Evolutionary conservation across 2,888 invertebrate genomes (phyloP).

Genomic region (Drosophila atripex): DNA sequence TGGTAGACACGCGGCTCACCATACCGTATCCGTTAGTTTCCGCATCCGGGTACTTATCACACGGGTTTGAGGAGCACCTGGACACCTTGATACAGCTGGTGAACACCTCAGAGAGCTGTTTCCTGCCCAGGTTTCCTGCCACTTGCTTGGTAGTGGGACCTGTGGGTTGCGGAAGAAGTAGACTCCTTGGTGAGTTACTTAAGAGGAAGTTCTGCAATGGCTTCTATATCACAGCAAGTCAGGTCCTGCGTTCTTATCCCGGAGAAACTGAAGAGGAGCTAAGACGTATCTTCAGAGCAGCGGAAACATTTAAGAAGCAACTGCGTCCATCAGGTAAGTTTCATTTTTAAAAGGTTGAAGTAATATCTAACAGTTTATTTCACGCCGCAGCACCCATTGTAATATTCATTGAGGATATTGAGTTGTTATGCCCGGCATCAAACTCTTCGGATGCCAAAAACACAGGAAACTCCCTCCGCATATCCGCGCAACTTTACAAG

Average conservation of each 20-base stretch:
- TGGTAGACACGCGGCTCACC: constrained; percentile 66
- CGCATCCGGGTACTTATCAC: constrained; percentile 20
- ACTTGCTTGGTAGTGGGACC: constrained; percentile 84
- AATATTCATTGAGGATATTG: constrained; percentile 84
- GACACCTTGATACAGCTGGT: constrained; percentile 70
- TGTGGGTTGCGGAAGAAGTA: constrained; percentile 86
- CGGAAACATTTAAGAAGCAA: constrained; percentile 76
- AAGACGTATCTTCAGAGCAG: constrained; percentile 84
- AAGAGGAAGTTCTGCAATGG: constrained; percentile 84
- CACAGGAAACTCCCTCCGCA: constrained; percentile 81
- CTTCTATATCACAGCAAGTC: constrained; percentile 83
- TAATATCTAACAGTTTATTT: accelerated
- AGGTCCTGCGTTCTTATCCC: constrained; percentile 84
- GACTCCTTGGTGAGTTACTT: constrained; percentile 85
- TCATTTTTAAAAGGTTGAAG: too few species aligned
- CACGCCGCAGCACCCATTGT: constrained; percentile 79
- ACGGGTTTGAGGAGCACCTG: constrained; percentile 70
- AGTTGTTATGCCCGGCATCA: constrained; percentile 84
- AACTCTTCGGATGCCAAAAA: constrained; percentile 54
- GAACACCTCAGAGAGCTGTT: constrained; percentile 7
- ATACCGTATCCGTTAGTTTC: background rate
- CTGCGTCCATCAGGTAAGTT: constrained; percentile 59
- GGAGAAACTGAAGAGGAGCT: constrained; percentile 85
- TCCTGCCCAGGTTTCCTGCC: constrained; percentile 40
- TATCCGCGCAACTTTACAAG: constrained; percentile 84